Evolutionary conservation across 2,888 invertebrate species (phyloP).

Genomic region (Pseudoips prasinana): DNA sequence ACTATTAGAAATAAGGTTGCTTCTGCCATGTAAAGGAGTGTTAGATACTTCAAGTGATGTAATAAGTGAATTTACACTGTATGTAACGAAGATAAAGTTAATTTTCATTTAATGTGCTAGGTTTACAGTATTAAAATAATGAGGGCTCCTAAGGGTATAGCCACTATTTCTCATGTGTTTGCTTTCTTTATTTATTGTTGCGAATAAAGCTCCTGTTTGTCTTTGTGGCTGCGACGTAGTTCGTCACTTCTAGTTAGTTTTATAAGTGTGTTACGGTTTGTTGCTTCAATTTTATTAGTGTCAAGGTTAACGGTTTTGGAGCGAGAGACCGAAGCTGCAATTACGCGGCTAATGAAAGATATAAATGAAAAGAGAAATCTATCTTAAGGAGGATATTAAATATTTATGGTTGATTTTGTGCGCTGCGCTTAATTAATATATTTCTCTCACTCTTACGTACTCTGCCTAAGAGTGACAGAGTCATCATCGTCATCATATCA

Average conservation of each 20-base stretch:
- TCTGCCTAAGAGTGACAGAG: no score
- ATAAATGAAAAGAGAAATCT: no score
- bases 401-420: no score
- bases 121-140: conserved; percentile 75
- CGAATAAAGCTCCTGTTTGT: conserved; percentile 68
- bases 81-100: conserved; percentile 29
- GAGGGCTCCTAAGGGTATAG: conserved; percentile 70
- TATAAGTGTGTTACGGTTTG: conserved; percentile 17
- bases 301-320: no score
- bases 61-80: conserved; percentile 35
- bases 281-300: conserved; percentile 21
- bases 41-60: conserved; percentile 34
- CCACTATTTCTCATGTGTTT: conserved; percentile 74
- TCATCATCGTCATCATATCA: no score
- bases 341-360: no score
- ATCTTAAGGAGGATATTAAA: no score
- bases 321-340: no score
- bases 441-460: no score
- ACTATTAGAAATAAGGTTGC: conserved; percentile 14
- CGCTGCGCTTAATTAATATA: no score
- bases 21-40: conserved; percentile 30
- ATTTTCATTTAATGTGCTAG: conserved; percentile 16
- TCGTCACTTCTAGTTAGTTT: conserved; percentile 39
- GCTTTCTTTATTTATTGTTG: conserved; percentile 69
- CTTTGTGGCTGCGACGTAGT: conserved; percentile 44